Evolutionary conservation across 2,113 vertebrate species (phyloP).

Genomic region (Phrynosoma platyrhinos): DNA sequence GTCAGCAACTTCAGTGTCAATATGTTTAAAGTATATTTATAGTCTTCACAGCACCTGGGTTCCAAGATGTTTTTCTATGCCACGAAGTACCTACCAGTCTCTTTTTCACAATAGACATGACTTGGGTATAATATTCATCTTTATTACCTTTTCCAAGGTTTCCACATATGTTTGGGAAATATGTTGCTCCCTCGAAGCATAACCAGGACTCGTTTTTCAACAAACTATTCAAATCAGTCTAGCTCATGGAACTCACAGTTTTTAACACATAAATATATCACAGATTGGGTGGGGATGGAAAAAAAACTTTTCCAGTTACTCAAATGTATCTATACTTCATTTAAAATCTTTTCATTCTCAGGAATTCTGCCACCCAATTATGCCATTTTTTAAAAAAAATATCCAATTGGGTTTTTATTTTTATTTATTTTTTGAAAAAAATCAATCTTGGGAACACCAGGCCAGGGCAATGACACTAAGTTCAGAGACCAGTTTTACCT

Average conservation of each 20-base stretch:
- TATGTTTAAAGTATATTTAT: slow-evolving; percentile 24
- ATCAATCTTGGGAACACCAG: too few species aligned
- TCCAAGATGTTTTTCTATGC: neutral
- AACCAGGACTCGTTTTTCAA: slow-evolving; percentile 19
- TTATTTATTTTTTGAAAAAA: too few species aligned
- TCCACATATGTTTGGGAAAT: slow-evolving; percentile 16
- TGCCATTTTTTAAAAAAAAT: neutral
- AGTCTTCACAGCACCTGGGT: slow-evolving; percentile 1
- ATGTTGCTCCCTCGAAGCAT: slow-evolving; percentile 32
- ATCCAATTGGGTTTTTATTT: too few species aligned
- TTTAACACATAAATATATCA: neutral
- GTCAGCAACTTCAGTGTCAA: slow-evolving; percentile 15
- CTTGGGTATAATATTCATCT: slow-evolving; percentile 20
- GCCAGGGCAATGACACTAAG: too few species aligned
- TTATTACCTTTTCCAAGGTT: slow-evolving; percentile 33
- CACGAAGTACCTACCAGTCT: neutral
- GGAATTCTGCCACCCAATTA: neutral
- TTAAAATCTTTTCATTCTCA: slow-evolving; percentile 45
- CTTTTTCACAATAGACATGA: slow-evolving; percentile 21
- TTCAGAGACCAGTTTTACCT: too few species aligned
- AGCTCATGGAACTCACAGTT: neutral
- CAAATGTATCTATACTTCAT: slow-evolving; percentile 9
- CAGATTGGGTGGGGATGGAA: neutral
- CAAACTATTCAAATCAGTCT: slow-evolving; percentile 3
- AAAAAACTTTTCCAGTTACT: neutral